Evolutionary conservation across 2,797 vertebrate species (phyloP).

Genomic region (Cossypha polioptera): DNA sequence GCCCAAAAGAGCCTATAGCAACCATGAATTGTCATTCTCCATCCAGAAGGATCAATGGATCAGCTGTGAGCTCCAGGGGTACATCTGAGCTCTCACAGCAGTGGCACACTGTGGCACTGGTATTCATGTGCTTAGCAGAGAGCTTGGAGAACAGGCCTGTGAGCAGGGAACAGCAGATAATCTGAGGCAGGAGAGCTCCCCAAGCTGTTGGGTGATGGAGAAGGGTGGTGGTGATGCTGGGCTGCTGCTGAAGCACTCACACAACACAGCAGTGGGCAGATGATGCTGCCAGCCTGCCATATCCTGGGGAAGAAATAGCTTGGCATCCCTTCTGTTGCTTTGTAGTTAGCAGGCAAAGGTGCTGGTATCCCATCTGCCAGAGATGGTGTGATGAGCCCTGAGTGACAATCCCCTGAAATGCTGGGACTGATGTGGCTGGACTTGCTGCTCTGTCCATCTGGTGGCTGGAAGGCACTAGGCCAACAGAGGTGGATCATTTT

Average conservation of each 20-base stretch:
- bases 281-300: background rate
- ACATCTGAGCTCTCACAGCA: background rate
- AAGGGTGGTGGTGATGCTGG: background rate
- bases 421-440: background rate
- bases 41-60: background rate
- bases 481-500: background rate
- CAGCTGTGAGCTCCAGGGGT: accelerated
- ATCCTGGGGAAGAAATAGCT: background rate
- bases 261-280: background rate
- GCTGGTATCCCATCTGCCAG: conserved; percentile 13
- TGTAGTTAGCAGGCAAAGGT: conserved; percentile 34
- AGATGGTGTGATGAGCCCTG: background rate
- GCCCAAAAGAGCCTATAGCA: background rate
- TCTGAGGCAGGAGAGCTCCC: background rate
- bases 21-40: background rate
- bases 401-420: background rate
- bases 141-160: background rate
- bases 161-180: background rate
- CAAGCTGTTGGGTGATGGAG: background rate
- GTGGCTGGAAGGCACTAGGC: background rate
- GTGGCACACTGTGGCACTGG: background rate
- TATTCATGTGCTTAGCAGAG: background rate
- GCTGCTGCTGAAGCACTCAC: background rate
- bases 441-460: conserved; percentile 35
- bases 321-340: conserved; percentile 7